A percentile compares a stretch with the other conserved stretches of the same genome.
phyloP scores from a whole-genome alignment of 2,113 vertebrate genomes.

The Centropristis striata region DNA sequence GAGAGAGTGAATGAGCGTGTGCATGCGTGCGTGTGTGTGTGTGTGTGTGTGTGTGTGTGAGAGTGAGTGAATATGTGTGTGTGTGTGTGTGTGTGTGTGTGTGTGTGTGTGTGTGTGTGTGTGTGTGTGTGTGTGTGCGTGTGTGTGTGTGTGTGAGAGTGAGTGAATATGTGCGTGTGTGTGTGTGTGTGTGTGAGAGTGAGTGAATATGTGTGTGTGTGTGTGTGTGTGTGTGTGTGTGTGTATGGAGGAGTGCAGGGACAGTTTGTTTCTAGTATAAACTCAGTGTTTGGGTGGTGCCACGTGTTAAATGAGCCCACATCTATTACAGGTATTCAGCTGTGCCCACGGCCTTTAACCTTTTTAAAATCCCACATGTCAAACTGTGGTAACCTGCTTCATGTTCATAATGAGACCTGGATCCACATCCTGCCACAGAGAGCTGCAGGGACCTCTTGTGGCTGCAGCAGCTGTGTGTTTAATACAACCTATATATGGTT shows the following conservation, averaged over 20 bases:
- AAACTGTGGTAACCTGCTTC: slow-evolving; percentile 29
- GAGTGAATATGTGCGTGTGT: too few species aligned
- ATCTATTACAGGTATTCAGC: slow-evolving; percentile 17
- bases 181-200: too few species aligned
- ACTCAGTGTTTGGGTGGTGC: slow-evolving; percentile 6
- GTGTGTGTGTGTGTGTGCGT: too few species aligned
- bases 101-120: too few species aligned
- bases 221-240: slow-evolving; percentile 6
- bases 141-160: too few species aligned
- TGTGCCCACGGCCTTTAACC: slow-evolving; percentile 21
- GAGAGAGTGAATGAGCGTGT: too few species aligned
- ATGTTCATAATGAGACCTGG: neutral
- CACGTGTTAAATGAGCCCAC: slow-evolving; percentile 17
- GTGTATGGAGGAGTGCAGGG: neutral
- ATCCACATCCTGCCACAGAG: neutral
- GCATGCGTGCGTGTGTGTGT: neutral
- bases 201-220: too few species aligned
- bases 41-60: neutral
- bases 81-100: too few species aligned
- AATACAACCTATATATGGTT: too few species aligned
- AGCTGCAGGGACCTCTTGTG: slow-evolving; percentile 62
- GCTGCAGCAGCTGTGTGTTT: slow-evolving; percentile 10
- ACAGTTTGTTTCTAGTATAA: slow-evolving; percentile 26
- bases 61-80: too few species aligned
- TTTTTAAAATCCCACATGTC: slow-evolving; percentile 32